Evolutionary conservation across 2,888 invertebrate species (phyloP), one percentile per base, ranked within the genome.

Genomic region (Hoplodrina ambigua): DNA sequence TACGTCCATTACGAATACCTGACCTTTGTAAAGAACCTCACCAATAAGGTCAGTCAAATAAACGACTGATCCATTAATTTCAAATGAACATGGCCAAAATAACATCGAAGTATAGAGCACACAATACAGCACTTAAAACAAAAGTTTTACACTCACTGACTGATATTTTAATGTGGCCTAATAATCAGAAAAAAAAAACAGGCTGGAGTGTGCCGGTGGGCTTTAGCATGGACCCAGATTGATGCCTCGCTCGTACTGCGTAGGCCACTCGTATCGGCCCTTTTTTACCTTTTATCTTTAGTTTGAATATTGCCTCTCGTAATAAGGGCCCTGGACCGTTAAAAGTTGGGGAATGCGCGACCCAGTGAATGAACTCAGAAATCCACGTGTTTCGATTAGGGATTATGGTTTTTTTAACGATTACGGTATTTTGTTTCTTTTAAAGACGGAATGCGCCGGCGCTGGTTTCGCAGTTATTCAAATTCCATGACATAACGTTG

Each of bases 121-220:
- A 61, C 44, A 33, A 72, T 57, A 54, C 37, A 41, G 17, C 53
- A 49, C 50, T 78, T 53, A 68, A 30, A 52, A 69, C 33, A 70
- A 88, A 88, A 90, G 87, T 92, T 94, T 92, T 78, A 87, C 74
- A 85, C 72, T 67, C 91, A 60, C 89, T 89, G 93, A 56, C 90
- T 88, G 89, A 94, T 90, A 92, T 94, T 94, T 94, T 94, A 95
- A 95, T 94, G 94, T 94, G 92, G 92, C 90, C 93, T 95, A 95
- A 95, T 95, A 95, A 95, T 93, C 92, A 90, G 91, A 92, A 93
- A 92, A 93, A 41, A 94, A 94, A 93, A 92, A 65, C 65, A 37
- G 84, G 78, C 79, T 84, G 85, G 85, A 90, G 90, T 91, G 90
- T 89, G 92, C 91, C 92, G 93, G 93, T 94, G 94, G 94, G 94